Base-by-base conservation (phyloP, 1,140 invertebrate species). In the Drosophila obscura region DNA sequence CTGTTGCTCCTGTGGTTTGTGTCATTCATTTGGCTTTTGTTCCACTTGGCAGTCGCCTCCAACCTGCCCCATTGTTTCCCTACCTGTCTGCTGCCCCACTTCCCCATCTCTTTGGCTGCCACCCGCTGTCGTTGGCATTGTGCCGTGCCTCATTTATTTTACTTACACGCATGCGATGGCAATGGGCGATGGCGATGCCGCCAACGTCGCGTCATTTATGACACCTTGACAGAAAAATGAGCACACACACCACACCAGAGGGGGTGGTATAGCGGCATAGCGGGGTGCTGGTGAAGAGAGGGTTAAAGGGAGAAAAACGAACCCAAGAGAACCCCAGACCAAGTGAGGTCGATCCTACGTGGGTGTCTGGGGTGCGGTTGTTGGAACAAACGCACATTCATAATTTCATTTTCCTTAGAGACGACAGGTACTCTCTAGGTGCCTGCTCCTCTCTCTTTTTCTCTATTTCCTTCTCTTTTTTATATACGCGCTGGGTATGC, bases 21-120 rank as follows among this genome's bases (percentile, higher is more conserved):
- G 82, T 87, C 83, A 88, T 87, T 87, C 83, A 79, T 87, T 87
- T 87, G 75, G 75, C 83, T 88, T 87, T 87, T 79, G 83, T 88
- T 88, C 57, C 45, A 50, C 64, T 57, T 50, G 66, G 45, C 51
- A 43, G 51, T 39, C 26, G 13, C 28, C 48, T 24, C 59, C 56
- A n/a, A 26, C 66, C 35, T 8, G 22, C 52, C 6, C 19, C 39
- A n/a, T 26, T 31, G 28, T 48, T 22, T 16, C 16, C 4, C 35
- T 13, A 11, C 35, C 35, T 39, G 35, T 39, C 35, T 39, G 35
- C 22, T 13, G 35, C 11, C 31, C 31, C 31, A 35, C 8, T 35
- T 8, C 8, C 4, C 56, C 15, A 16, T 39, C 9, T 19, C 13
- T 45, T 39, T 24, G 35, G 19, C 48, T 9, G 60, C 57, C 44